phyloP scores from a whole-genome alignment of 1,140 invertebrate species.

The Physella acuta region DNA sequence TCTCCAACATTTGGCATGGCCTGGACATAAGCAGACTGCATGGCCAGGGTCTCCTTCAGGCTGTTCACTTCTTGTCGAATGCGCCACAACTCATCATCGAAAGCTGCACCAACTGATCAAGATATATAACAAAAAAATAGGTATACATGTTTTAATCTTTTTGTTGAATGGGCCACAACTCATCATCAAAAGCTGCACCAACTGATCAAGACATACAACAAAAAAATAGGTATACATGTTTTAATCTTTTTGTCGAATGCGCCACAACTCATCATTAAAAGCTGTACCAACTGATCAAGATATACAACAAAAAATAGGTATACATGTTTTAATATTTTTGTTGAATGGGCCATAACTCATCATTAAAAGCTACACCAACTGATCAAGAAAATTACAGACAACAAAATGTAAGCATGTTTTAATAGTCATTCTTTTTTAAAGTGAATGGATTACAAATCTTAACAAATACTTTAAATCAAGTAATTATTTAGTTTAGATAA shows the following conservation, averaged over 20 bases:
- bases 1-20: conserved; percentile 36
- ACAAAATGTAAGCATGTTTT: background rate
- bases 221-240: conserved; percentile 21
- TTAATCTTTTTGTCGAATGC: conserved; percentile 45
- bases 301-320: conserved; percentile 7
- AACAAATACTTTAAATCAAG: too few relatives aligned
- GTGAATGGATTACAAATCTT: too few relatives aligned
- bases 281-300: conserved; percentile 34
- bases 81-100: conserved; percentile 47
- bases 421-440: too few relatives aligned
- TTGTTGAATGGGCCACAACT: conserved; percentile 42
- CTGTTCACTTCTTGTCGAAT: conserved; percentile 45
- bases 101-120: conserved; percentile 35
- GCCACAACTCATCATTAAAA: conserved; percentile 46
- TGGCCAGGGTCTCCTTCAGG: conserved; percentile 46
- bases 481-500: too few relatives aligned
- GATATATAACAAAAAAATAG: conserved; percentile 11
- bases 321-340: conserved; percentile 41
- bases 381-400: conserved; percentile 5
- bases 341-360: conserved; percentile 42
- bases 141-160: conserved; percentile 38
- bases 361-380: conserved; percentile 43
- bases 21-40: conserved; percentile 49
- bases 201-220: conserved; percentile 31
- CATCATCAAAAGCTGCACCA: conserved; percentile 43